phyloP scores from a whole-genome alignment of 2,888 invertebrate genomes.

The Loripinus fragilis region DNA sequence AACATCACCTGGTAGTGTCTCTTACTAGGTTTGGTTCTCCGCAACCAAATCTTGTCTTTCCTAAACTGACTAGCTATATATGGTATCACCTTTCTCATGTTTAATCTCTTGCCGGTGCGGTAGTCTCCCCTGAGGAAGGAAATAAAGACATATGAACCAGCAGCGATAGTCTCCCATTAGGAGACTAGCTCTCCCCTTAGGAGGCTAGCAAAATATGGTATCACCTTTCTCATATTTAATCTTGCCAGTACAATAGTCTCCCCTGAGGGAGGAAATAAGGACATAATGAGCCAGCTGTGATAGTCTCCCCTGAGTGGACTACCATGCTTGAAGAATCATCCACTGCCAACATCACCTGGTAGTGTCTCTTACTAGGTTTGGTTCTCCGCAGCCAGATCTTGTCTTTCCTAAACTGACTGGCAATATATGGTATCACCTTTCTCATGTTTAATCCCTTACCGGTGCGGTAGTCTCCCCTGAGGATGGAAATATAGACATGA shows the following conservation, averaged over 20 bases:
- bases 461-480: constrained; percentile 97
- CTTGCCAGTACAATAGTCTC: constrained; percentile 99
- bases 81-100: constrained; percentile 99
- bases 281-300: too few relatives aligned
- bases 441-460: constrained; percentile 99
- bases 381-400: constrained; percentile 99
- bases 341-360: constrained; percentile 95
- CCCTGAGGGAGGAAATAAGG: constrained; percentile 84
- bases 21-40: constrained; percentile 97
- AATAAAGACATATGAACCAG: too few relatives aligned
- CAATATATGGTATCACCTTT: constrained; percentile 98
- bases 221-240: constrained; percentile 99
- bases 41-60: constrained; percentile 99
- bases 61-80: constrained; percentile 99
- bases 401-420: constrained; percentile 99
- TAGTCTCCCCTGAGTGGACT: too few relatives aligned
- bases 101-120: constrained; percentile 97
- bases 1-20: constrained; percentile 95
- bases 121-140: constrained; percentile 90
- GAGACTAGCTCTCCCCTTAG: constrained; percentile 99
- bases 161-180: too few relatives aligned
- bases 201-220: constrained; percentile 99
- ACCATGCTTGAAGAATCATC: constrained; percentile 94
- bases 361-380: constrained; percentile 97
- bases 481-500: too few relatives aligned